Evolutionary conservation across 23 tunicate species (phyloP).

Genomic region (Ascidia mentula): DNA sequence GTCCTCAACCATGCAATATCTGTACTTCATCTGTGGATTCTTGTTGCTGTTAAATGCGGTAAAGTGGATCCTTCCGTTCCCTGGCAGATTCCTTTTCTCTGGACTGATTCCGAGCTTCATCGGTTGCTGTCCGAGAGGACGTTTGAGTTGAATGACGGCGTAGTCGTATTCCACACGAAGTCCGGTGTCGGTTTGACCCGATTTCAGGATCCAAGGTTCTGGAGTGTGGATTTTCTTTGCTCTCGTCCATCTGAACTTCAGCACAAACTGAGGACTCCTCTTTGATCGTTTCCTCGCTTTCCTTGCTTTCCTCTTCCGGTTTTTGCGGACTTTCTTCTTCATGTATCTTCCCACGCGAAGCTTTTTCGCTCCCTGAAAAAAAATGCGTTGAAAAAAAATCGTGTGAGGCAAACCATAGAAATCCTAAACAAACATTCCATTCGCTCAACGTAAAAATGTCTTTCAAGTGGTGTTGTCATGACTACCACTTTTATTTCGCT

Average conservation of each 20-base stretch:
- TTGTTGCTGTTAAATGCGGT: conserved; percentile 62
- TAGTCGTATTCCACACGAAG: conserved; percentile 78
- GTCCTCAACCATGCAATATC: conserved; percentile 76
- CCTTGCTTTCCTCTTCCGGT: conserved; percentile 17
- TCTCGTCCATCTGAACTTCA: conserved; percentile 78
- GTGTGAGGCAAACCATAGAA: too few relatives aligned
- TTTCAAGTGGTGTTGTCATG: too few relatives aligned
- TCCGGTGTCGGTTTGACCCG: not conserved
- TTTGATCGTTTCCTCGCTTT: conserved; percentile 9
- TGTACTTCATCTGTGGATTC: conserved; percentile 36
- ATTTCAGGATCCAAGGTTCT: conserved; percentile 46
- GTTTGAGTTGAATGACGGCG: conserved; percentile 74
- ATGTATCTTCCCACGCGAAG: conserved; percentile 65
- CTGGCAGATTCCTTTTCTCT: conserved; percentile 44
- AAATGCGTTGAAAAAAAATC: too few relatives aligned
- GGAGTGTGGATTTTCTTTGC: conserved; percentile 56
- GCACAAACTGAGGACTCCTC: conserved; percentile 7
- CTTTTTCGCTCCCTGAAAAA: conserved; percentile 75
- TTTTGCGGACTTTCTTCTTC: conserved; percentile 36
- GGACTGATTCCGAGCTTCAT: conserved; percentile 90
- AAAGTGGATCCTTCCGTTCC: conserved; percentile 69
- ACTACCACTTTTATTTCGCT: too few relatives aligned
- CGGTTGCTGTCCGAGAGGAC: conserved; percentile 38
- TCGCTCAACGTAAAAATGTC: too few relatives aligned
- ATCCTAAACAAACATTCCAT: too few relatives aligned